Evolutionary conservation across 2,113 vertebrate species (phyloP).

Genomic region (Malurus elegans): DNA sequence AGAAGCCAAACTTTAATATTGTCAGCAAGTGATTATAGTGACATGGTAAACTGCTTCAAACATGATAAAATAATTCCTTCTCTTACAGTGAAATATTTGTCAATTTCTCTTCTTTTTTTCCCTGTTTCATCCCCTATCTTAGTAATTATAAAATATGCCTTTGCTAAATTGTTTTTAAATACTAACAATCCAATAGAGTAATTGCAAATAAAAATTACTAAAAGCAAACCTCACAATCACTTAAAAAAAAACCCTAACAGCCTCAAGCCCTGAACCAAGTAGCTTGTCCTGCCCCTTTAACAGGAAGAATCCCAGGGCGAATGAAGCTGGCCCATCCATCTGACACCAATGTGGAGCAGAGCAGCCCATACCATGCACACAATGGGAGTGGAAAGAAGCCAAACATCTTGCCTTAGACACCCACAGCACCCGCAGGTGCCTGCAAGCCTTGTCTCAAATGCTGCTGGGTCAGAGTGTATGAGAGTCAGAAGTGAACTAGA

Average conservation of each 20-base stretch:
- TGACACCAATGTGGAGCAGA: background rate
- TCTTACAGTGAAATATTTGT: background rate
- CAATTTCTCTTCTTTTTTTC: background rate
- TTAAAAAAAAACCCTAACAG: background rate
- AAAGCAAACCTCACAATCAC: background rate
- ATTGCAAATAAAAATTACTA: background rate
- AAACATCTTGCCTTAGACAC: background rate
- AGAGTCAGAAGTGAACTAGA: background rate
- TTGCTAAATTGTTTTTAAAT: background rate
- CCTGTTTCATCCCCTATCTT: background rate
- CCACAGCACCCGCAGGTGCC: background rate
- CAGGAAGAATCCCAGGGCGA: background rate
- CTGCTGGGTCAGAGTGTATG: rapidly evolving
- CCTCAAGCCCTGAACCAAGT: background rate
- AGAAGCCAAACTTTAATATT: background rate
- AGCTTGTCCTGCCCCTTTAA: background rate
- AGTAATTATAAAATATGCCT: background rate
- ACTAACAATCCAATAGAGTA: background rate
- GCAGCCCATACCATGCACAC: background rate
- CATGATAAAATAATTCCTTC: constrained; percentile 6
- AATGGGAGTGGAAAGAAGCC: background rate
- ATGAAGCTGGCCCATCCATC: background rate
- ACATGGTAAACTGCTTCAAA: background rate
- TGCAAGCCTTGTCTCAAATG: background rate
- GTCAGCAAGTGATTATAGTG: constrained; percentile 37